phyloP scores from a whole-genome alignment of 2,888 invertebrate species.

The Rutpela maculata region DNA sequence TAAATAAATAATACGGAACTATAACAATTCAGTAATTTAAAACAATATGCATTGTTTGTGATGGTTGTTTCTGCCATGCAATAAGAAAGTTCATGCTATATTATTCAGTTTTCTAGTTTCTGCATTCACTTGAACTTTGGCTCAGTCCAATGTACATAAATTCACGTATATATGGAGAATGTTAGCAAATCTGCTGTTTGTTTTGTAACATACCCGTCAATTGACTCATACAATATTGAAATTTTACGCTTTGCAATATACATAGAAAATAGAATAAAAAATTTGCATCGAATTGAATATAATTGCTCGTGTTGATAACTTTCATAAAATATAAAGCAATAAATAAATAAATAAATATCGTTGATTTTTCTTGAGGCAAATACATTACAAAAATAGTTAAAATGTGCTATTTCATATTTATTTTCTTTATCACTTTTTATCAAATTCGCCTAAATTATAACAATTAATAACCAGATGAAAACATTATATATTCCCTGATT shows the following conservation, averaged over 20 bases:
- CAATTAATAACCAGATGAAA: too few species aligned
- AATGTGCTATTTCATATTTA: too few species aligned
- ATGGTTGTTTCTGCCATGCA: not conserved
- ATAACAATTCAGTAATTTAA: slow-evolving; percentile 18
- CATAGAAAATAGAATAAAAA: too few species aligned
- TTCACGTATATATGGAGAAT: not conserved
- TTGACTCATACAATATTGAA: not conserved
- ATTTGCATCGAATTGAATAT: too few species aligned
- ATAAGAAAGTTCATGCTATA: not conserved
- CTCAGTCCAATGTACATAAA: not conserved
- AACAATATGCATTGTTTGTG: slow-evolving; percentile 9
- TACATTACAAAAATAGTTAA: too few species aligned
- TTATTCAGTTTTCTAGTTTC: slow-evolving; percentile 23
- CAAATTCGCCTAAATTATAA: too few species aligned
- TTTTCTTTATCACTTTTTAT: too few species aligned
- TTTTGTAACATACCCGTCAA: not conserved
- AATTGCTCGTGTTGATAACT: too few species aligned
- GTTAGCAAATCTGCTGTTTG: not conserved
- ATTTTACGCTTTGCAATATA: not conserved
- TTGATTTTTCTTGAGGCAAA: too few species aligned
- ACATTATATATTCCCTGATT: too few species aligned
- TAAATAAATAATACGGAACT: not conserved
- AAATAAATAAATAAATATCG: too few species aligned
- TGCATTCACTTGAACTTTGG: slow-evolving; percentile 3
- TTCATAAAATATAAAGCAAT: too few species aligned